Conservation (phyloP, 2,797 vertebrate species). For the Cetoscarus ocellatus region DNA sequence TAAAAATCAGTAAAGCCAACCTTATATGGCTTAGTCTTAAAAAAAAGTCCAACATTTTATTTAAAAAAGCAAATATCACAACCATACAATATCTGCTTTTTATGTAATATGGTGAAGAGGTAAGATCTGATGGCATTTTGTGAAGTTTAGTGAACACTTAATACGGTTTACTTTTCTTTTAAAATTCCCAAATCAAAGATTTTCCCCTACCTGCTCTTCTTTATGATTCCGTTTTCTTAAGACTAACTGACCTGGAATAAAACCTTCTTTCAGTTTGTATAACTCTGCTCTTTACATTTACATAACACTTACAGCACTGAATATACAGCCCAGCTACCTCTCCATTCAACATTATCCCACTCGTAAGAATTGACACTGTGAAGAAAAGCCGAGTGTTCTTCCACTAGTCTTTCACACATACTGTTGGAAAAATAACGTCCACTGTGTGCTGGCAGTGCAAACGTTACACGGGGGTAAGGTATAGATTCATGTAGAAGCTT, state of each 20-base stretch:
- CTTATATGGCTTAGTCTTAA: no score
- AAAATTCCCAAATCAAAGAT: no score
- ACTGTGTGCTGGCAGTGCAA: slow-evolving; percentile 40
- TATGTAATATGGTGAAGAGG: no score
- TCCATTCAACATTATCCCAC: slow-evolving; percentile 20
- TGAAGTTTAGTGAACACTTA: no score
- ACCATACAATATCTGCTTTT: no score
- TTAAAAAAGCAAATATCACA: no score
- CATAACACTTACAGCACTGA: slow-evolving; percentile 5
- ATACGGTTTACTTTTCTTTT: no score
- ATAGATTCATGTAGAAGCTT: slow-evolving; percentile 48
- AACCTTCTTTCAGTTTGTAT: background rate
- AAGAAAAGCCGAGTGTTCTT: slow-evolving; percentile 6
- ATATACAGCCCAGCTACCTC: slow-evolving; percentile 10
- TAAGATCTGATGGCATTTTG: no score
- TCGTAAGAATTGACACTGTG: slow-evolving; percentile 6
- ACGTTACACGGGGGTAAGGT: slow-evolving; percentile 39
- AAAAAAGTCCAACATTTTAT: no score
- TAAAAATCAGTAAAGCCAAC: no score
- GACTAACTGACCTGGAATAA: background rate
- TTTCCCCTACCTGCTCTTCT: no score
- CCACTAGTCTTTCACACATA: slow-evolving; percentile 25
- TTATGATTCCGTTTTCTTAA: background rate
- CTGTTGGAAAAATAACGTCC: slow-evolving; percentile 14
- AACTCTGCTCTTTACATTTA: slow-evolving; percentile 9